These are phyloP conservation scores for Pygoscelis adeliae DNA, from an alignment of 2,113 vertebrate species.

Conservation along the genomic window DNA sequence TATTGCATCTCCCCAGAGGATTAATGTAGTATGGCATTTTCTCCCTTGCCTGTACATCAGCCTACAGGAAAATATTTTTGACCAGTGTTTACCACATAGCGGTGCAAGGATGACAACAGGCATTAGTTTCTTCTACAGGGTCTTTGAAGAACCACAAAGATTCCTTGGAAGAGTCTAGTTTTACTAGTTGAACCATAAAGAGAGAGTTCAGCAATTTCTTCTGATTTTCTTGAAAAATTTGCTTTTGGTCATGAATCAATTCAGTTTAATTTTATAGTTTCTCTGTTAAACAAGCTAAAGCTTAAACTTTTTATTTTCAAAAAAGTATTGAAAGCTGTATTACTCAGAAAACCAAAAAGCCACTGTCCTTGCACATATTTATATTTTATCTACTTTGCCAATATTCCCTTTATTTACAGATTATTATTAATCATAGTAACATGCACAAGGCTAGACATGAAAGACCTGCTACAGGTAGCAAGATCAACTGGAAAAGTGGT, in stretches of 20 bases:
- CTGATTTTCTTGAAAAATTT: background rate
- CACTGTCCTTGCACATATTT: background rate
- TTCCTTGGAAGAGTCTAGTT: background rate
- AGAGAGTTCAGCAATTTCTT: background rate
- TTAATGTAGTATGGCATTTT: background rate
- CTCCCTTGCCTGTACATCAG: background rate
- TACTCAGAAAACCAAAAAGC: background rate
- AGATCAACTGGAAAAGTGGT: background rate
- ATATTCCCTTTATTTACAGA: background rate
- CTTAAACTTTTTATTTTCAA: background rate
- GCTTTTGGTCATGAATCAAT: background rate
- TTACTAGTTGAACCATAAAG: background rate
- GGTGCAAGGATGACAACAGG: background rate
- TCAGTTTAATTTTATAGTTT: background rate
- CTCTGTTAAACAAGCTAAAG: background rate
- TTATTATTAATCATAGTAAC: background rate
- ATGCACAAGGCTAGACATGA: background rate
- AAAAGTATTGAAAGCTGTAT: background rate
- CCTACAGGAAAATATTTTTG: background rate
- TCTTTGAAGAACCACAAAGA: background rate
- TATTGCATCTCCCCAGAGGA: background rate
- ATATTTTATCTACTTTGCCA: background rate
- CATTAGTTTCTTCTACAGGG: background rate
- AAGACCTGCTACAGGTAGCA: background rate
- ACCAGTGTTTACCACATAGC: background rate